phyloP scores from a whole-genome alignment of 92 coral and sea anemone genomes.

The Porites cylindrica region DNA sequence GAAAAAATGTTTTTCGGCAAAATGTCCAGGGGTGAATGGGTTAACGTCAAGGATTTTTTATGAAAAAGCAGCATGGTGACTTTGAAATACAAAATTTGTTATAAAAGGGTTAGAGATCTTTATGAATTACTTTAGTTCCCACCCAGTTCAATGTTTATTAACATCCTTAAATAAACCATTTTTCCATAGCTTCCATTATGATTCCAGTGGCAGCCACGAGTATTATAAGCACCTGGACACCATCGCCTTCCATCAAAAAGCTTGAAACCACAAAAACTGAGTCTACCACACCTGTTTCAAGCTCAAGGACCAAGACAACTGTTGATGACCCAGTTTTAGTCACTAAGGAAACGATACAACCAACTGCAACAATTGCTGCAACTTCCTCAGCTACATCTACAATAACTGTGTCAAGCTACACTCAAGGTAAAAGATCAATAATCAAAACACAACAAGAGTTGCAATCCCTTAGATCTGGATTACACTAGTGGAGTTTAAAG shows the following conservation, averaged over 20 bases:
- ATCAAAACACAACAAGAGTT: no score
- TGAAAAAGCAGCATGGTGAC: no score
- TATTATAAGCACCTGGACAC: slow-evolving; percentile 2
- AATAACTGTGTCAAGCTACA: neutral
- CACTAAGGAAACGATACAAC: neutral
- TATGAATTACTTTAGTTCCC: no score
- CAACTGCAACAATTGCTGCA: neutral
- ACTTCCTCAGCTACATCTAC: neutral
- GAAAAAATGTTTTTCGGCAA: no score
- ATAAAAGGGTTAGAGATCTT: no score
- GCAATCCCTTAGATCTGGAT: no score
- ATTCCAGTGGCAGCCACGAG: slow-evolving; percentile 1
- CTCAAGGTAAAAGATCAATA: neutral
- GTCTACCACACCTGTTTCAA: neutral
- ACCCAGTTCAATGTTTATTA: no score
- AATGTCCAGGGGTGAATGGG: no score
- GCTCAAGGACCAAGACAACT: neutral
- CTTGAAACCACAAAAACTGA: neutral
- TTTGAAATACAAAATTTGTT: no score
- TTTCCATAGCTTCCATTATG: neutral
- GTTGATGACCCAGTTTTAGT: neutral
- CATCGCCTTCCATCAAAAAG: neutral
- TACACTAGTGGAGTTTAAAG: no score
- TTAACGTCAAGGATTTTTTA: no score
- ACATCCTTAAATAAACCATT: neutral